phyloP scores from a whole-genome alignment of 2,888 invertebrate genomes.

The Pedicia rivosa region DNA sequence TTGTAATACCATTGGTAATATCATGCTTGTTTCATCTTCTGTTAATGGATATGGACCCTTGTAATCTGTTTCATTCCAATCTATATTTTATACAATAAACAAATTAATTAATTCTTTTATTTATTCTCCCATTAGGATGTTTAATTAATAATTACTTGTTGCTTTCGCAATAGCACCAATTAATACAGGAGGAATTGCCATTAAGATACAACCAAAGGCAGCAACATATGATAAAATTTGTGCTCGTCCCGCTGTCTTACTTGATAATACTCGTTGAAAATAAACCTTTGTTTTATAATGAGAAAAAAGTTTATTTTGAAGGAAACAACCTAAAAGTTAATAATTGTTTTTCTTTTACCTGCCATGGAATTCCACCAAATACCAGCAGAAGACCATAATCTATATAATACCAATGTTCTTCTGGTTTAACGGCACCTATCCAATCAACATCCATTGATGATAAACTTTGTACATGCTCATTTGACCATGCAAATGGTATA shows the following conservation, averaged over 20 bases:
- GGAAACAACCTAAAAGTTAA: background rate
- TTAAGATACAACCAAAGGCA: conserved; percentile 85
- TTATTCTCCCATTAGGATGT: background rate
- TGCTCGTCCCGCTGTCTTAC: conserved; percentile 85
- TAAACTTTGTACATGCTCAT: conserved; percentile 70
- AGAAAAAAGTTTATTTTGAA: background rate
- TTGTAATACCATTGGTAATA: conserved; percentile 92
- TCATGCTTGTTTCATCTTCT: conserved; percentile 74
- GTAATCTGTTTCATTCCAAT: conserved; percentile 90
- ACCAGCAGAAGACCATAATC: conserved; percentile 80
- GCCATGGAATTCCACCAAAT: conserved; percentile 97
- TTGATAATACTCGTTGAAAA: conserved; percentile 93
- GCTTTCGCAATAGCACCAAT: conserved; percentile 95
- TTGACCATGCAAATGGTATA: conserved; percentile 87
- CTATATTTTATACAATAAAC: conserved; percentile 31
- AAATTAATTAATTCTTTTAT: background rate
- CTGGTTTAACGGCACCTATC: conserved; percentile 63
- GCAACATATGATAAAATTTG: conserved; percentile 92
- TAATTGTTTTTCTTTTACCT: conserved; percentile 38
- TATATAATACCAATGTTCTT: conserved; percentile 65
- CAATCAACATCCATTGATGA: conserved; percentile 74
- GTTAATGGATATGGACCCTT: conserved; percentile 58
- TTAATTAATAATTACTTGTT: conserved; percentile 49
- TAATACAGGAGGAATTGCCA: conserved; percentile 93
- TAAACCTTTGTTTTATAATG: conserved; percentile 59